Evolutionary conservation across 2,797 vertebrate species (phyloP).

Genomic region (Melopsittacus undulatus): DNA sequence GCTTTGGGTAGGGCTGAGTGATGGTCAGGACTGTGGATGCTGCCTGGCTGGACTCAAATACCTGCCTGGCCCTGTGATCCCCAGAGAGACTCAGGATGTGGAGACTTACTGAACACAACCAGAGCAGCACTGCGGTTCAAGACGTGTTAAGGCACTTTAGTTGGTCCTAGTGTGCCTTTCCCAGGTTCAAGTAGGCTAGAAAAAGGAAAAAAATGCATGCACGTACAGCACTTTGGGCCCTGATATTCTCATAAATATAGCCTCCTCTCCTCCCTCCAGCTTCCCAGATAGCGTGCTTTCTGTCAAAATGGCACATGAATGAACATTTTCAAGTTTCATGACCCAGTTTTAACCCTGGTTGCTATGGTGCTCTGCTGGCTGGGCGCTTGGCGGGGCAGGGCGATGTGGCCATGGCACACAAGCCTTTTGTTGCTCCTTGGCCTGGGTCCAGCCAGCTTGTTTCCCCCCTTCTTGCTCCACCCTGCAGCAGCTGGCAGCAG

Average conservation of each 20-base stretch:
- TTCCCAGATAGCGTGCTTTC: background rate
- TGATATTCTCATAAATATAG: background rate
- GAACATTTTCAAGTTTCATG: background rate
- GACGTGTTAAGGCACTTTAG: fast-evolving
- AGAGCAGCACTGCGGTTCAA: background rate
- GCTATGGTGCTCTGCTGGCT: background rate
- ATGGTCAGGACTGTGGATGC: fast-evolving
- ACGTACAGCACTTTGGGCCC: background rate
- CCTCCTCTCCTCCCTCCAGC: background rate
- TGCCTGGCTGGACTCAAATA: background rate
- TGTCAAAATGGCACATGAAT: background rate
- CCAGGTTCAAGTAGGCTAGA: background rate
- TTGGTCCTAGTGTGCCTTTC: background rate
- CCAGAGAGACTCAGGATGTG: background rate
- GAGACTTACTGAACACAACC: background rate
- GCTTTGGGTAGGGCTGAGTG: background rate
- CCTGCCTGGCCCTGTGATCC: fast-evolving
- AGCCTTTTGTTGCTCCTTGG: slow-evolving; percentile 47
- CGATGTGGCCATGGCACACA: background rate
- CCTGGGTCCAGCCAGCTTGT: background rate
- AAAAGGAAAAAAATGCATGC: background rate
- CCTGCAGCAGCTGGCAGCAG: background rate
- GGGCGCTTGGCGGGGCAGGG: fast-evolving
- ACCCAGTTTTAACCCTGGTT: slow-evolving; percentile 38
- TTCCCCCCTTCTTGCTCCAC: background rate